These are phyloP conservation scores for Phalacrocorax carbo DNA, from an alignment of 2,113 vertebrate genomes.

Conservation along the genomic window DNA sequence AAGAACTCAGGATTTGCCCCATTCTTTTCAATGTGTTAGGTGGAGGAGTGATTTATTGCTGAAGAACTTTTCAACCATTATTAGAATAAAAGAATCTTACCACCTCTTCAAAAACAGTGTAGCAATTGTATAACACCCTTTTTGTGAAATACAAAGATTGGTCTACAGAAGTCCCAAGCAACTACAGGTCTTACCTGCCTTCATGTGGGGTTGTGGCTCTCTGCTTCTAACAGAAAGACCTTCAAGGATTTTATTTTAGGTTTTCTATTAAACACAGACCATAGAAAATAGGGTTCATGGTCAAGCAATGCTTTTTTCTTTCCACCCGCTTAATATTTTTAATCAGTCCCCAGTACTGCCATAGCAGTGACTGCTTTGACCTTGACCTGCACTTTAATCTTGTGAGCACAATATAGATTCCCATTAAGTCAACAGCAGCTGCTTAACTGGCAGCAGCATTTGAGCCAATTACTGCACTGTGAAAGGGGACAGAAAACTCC, in stretches of 20 bases:
- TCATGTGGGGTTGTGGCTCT: background rate
- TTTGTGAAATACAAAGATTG: background rate
- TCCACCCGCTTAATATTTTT: background rate
- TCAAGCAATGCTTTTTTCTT: background rate
- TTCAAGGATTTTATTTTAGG: background rate
- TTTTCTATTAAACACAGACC: background rate
- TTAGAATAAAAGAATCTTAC: background rate
- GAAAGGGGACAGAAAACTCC: background rate
- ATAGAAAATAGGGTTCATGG: background rate
- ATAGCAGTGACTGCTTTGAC: background rate
- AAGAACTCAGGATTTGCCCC: background rate
- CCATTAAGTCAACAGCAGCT: background rate
- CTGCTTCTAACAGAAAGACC: background rate
- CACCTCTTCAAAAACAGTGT: background rate
- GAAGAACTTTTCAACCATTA: background rate
- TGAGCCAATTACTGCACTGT: background rate
- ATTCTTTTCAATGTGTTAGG: background rate
- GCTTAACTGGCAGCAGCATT: background rate
- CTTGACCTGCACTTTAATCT: background rate
- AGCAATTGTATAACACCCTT: background rate
- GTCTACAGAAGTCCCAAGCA: background rate
- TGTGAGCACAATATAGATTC: background rate
- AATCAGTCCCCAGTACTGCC: background rate
- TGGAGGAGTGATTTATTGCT: background rate
- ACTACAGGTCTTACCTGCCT: background rate